Evolutionary conservation across 2,113 vertebrate genomes (phyloP).

Genomic region (Sturnus vulgaris): DNA sequence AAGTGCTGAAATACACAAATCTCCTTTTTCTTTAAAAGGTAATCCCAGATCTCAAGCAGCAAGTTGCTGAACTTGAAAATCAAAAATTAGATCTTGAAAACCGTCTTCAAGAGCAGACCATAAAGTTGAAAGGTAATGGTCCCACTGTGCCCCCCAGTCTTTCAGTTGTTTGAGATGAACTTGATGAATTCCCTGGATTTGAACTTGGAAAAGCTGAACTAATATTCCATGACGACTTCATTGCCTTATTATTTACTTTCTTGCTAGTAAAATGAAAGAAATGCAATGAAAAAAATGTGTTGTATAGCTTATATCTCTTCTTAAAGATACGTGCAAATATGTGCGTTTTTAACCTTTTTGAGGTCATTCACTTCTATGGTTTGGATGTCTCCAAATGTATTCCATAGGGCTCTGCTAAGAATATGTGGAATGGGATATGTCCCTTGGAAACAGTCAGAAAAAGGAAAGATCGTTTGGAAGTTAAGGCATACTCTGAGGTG

Average conservation of each 20-base stretch:
- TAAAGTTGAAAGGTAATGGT: conserved; percentile 77
- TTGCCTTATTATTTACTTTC: neutral
- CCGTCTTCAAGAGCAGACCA: conserved; percentile 73
- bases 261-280: neutral
- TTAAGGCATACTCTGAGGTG: neutral
- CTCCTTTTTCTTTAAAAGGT: conserved; percentile 70
- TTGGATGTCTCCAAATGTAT: neutral
- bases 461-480: neutral
- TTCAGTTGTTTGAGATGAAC: neutral
- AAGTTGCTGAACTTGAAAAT: conserved; percentile 86
- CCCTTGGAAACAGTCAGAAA: neutral
- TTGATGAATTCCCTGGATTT: neutral
- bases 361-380: neutral
- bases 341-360: neutral
- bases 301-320: neutral
- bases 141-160: too few species aligned
- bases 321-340: neutral
- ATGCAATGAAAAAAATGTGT: neutral
- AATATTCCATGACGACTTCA: neutral
- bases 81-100: conserved; percentile 86
- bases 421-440: neutral
- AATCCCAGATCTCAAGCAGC: conserved; percentile 87
- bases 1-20: neutral
- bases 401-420: neutral
- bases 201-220: neutral